These are phyloP conservation scores for Eutrigla gurnardus DNA, from an alignment of 2,797 vertebrate genomes.

Conservation along the genomic window DNA sequence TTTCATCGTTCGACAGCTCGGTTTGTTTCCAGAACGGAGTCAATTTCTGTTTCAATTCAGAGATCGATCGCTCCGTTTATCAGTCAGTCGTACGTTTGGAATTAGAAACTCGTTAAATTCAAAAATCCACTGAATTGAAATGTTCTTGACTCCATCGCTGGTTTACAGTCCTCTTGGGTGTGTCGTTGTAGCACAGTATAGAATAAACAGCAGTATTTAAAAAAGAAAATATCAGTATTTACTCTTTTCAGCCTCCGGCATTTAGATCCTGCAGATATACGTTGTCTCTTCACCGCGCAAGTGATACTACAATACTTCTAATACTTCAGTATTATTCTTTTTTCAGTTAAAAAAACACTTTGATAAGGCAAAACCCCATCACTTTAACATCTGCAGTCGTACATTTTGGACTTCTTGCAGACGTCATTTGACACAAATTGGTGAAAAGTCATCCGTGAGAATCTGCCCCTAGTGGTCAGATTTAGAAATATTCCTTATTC, in stretches of 20 bases:
- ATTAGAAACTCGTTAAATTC: constrained; percentile 30
- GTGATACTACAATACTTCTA: constrained; percentile 42
- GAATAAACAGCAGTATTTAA: constrained; percentile 43
- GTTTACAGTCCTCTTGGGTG: constrained; percentile 30
- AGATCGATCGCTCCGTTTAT: constrained; percentile 7
- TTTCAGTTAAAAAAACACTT: constrained; percentile 31
- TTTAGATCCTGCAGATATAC: constrained; percentile 54
- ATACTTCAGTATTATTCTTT: constrained; percentile 14
- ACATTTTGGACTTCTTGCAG: constrained; percentile 24
- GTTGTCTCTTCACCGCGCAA: constrained; percentile 48
- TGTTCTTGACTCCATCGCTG: constrained; percentile 52
- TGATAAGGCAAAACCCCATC: constrained; percentile 48
- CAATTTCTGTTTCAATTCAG: constrained; percentile 56
- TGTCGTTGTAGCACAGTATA: constrained; percentile 46
- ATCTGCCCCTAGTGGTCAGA: constrained; percentile 11
- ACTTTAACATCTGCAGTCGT: constrained; percentile 26
- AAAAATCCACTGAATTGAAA: constrained; percentile 54
- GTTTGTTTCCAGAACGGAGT: constrained; percentile 50
- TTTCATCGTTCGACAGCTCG: constrained; percentile 38
- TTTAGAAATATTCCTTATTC: constrained; percentile 22
- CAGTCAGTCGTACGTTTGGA: constrained; percentile 18
- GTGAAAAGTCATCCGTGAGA: constrained; percentile 13
- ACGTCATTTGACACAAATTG: constrained; percentile 33
- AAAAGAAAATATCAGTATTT: constrained; percentile 24
- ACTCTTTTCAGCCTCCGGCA: constrained; percentile 34